These are phyloP conservation scores for Tichodroma muraria DNA, from an alignment of 2,113 vertebrate genomes.

Conservation along the genomic window DNA sequence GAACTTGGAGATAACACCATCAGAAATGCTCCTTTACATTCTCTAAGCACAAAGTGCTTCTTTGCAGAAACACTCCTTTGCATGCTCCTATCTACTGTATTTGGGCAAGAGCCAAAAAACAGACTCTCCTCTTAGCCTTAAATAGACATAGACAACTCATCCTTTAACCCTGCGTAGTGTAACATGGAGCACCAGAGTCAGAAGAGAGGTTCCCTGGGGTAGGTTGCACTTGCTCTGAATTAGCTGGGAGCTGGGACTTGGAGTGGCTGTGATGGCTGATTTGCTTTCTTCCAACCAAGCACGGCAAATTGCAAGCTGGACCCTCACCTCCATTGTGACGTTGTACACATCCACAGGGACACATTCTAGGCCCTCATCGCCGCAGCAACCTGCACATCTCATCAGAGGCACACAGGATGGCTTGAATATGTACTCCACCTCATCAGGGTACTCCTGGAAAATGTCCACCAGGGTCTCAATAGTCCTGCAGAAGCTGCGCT, in stretches of 20 bases:
- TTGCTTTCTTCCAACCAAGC: neutral
- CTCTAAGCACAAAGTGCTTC: neutral
- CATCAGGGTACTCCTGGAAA: constrained; percentile 93
- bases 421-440: constrained; percentile 95
- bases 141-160: neutral
- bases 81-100: neutral
- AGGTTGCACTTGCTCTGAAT: neutral
- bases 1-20: neutral
- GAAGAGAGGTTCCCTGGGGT: neutral
- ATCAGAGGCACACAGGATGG: constrained; percentile 93
- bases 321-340: constrained; percentile 91
- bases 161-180: neutral
- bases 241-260: neutral
- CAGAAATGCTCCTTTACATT: neutral
- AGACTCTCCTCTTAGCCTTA: neutral
- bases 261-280: neutral
- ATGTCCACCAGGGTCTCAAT: constrained; percentile 95
- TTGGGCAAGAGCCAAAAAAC: neutral
- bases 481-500: constrained; percentile 88
- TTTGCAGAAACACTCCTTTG: neutral
- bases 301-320: neutral
- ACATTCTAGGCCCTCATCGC: constrained; percentile 89
- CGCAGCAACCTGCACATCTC: constrained; percentile 94
- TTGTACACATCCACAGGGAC: constrained; percentile 84
- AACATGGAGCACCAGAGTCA: neutral